Evolutionary conservation across 2,113 vertebrate species (phyloP).

Genomic region (Epinephelus lanceolatus): DNA sequence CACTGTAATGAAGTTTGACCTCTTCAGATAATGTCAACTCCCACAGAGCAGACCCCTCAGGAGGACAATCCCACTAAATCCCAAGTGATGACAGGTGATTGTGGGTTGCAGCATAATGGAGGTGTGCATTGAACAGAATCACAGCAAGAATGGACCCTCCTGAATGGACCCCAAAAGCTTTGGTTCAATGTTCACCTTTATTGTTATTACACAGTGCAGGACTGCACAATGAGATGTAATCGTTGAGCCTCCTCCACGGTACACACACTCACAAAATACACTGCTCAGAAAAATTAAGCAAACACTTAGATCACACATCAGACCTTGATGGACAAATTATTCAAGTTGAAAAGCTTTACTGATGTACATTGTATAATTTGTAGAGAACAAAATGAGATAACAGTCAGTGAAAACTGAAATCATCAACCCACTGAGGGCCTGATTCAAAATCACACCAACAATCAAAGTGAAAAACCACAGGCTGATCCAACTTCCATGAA

Average conservation of each 20-base stretch:
- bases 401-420: no score
- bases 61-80: background rate
- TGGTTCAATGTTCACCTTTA: background rate
- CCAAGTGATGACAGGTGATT: background rate
- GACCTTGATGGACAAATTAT: no score
- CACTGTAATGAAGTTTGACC: background rate
- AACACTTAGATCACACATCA: no score
- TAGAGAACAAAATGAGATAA: no score
- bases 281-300: no score
- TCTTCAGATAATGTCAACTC: background rate
- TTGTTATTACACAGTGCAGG: background rate
- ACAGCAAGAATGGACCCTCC: background rate
- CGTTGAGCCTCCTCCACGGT: background rate
- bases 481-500: no score
- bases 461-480: no score
- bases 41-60: background rate
- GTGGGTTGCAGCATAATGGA: background rate
- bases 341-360: no score
- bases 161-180: background rate
- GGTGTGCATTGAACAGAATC: background rate
- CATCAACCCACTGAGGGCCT: no score
- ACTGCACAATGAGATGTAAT: background rate
- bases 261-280: no score
- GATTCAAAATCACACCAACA: no score
- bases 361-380: no score